Conservation (phyloP, 2,888 invertebrate species). For the Anorthoa munda region DNA sequence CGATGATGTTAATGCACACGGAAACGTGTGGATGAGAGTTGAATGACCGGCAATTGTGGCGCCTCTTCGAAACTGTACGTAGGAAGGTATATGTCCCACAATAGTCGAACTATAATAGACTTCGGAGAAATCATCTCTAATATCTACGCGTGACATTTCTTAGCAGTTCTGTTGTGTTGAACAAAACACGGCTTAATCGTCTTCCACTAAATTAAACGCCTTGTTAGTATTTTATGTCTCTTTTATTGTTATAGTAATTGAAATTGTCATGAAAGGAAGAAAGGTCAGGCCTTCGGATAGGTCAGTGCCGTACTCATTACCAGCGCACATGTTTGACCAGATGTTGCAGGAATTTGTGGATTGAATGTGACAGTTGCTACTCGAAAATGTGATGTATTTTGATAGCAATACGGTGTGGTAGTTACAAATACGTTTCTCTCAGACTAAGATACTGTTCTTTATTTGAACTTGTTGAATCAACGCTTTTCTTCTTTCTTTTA, state of each 20-base stretch:
- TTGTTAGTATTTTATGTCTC: constrained; percentile 4
- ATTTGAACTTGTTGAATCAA: constrained; percentile 5
- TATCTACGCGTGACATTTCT: constrained; percentile 47
- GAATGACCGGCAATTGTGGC: constrained; percentile 61
- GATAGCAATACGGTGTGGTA: not conserved
- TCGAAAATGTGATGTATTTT: not conserved
- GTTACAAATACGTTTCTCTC: not conserved
- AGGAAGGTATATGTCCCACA: constrained; percentile 56
- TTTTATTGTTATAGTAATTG: constrained; percentile 20
- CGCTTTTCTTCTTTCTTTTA: not conserved
- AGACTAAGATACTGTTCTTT: not conserved
- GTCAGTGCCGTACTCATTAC: constrained; percentile 38
- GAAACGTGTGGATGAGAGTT: constrained; percentile 55
- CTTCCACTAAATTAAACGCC: constrained; percentile 19
- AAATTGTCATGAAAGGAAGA: constrained; percentile 15
- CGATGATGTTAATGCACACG: constrained; percentile 63
- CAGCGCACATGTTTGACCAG: constrained; percentile 30
- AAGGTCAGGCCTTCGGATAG: constrained; percentile 32
- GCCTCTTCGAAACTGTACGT: constrained; percentile 39
- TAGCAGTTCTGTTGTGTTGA: constrained; percentile 5
- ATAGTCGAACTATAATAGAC: constrained; percentile 56
- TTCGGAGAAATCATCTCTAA: constrained; percentile 55
- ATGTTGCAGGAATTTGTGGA: constrained; percentile 28
- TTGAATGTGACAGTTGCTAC: not conserved
- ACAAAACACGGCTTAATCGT: not conserved